These are phyloP conservation scores for Forbesichthys agassizii DNA, from an alignment of 2,113 vertebrate species.

Conservation along the genomic window DNA sequence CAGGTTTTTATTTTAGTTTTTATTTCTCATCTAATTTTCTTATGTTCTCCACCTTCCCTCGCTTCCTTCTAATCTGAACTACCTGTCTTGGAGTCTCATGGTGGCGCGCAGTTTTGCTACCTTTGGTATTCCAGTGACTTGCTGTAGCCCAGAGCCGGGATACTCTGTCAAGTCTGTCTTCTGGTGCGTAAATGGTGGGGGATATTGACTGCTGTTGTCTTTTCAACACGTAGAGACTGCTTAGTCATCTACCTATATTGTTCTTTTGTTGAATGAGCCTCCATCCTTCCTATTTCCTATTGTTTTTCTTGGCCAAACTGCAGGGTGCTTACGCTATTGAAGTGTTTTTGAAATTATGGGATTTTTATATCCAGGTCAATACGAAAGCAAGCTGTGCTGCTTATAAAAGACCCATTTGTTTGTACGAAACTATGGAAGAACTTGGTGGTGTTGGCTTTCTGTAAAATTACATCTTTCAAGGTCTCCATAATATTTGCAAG, in stretches of 20 bases:
- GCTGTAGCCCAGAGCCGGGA: conserved; percentile 12
- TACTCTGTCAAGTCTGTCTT: conserved; percentile 33
- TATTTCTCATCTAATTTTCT: background rate
- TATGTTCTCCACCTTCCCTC: background rate
- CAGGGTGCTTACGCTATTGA: background rate
- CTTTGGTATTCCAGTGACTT: conserved; percentile 34
- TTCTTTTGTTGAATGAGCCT: conserved; percentile 35
- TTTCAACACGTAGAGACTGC: conserved; percentile 9
- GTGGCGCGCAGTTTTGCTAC: conserved; percentile 47
- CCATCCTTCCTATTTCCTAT: conserved; percentile 24
- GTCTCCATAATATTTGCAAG: too few relatives aligned
- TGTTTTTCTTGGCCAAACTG: conserved; percentile 17
- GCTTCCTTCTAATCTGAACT: too few relatives aligned
- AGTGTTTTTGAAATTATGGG: conserved; percentile 5
- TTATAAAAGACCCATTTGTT: too few relatives aligned
- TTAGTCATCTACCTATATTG: conserved; percentile 47
- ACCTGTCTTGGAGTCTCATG: conserved; percentile 40
- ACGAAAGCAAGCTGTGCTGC: background rate
- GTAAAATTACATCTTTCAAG: too few relatives aligned
- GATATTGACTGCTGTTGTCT: conserved; percentile 30
- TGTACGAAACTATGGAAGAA: too few relatives aligned
- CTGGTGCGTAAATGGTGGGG: conserved; percentile 15
- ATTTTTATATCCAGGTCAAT: background rate
- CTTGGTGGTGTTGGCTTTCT: too few relatives aligned
- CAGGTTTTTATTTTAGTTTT: conserved; percentile 31